phyloP scores from a whole-genome alignment of 1,140 invertebrate genomes.

The Limonius californicus region DNA sequence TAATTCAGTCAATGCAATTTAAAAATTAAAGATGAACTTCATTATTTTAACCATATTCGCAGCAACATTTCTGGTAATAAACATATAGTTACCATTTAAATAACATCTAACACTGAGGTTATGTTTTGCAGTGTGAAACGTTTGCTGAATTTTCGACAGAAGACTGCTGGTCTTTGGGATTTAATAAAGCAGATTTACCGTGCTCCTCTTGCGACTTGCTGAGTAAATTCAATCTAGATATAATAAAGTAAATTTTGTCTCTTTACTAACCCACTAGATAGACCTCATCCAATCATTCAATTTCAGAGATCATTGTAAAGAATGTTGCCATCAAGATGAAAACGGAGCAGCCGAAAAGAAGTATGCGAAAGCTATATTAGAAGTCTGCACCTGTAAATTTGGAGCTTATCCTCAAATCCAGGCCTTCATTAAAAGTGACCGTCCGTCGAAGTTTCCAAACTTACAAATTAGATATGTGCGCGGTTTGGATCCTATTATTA shows the following conservation, averaged over 20 bases:
- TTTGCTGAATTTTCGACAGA: slow-evolving; percentile 68
- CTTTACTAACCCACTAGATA: not conserved
- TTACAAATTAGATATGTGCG: slow-evolving; percentile 85
- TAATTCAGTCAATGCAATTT: no score
- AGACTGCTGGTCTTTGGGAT: slow-evolving; percentile 82
- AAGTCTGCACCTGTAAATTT: slow-evolving; percentile 95
- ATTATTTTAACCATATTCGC: no score
- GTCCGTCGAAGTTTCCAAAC: slow-evolving; percentile 81
- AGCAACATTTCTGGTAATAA: no score
- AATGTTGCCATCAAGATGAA: slow-evolving; percentile 69
- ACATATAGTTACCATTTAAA: no score
- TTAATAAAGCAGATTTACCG: slow-evolving; percentile 79
- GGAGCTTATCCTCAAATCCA: slow-evolving; percentile 94
- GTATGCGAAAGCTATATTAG: slow-evolving; percentile 81
- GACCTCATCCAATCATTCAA: not conserved
- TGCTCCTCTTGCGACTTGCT: slow-evolving; percentile 87
- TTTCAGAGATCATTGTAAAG: slow-evolving; percentile 66
- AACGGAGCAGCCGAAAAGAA: slow-evolving; percentile 59
- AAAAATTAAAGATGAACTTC: no score
- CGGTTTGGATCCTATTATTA: slow-evolving; percentile 89
- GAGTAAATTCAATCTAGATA: slow-evolving; percentile 69
- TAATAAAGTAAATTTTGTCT: slow-evolving; percentile 55
- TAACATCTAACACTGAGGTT: no score
- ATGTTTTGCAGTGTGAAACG: no score
- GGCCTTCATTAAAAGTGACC: slow-evolving; percentile 89